phyloP scores from a whole-genome alignment of 2,888 invertebrate species.

The Chelonus formosanus region DNA sequence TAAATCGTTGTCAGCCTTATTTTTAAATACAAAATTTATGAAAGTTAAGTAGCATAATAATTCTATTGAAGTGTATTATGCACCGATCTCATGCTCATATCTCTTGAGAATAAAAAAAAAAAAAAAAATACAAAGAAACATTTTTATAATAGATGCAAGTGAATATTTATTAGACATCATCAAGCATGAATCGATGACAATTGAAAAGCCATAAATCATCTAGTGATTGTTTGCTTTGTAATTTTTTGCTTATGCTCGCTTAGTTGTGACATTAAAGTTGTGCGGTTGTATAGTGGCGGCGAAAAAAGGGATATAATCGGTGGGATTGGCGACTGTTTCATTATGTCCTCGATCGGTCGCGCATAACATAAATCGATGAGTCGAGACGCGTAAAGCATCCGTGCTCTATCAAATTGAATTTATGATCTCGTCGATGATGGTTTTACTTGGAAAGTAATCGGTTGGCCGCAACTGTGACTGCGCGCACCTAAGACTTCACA shows the following conservation, averaged over 20 bases:
- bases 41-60: too few relatives aligned
- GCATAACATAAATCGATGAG: slow-evolving; percentile 36
- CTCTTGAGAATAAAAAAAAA: not conserved
- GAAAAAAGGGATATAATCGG: slow-evolving; percentile 10
- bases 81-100: not conserved
- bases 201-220: slow-evolving; percentile 27
- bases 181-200: slow-evolving; percentile 17
- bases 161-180: slow-evolving; percentile 18
- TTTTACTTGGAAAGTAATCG: slow-evolving; percentile 42
- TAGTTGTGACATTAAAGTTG: slow-evolving; percentile 8
- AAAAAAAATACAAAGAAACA: not conserved
- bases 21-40: too few relatives aligned
- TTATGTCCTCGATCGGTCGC: slow-evolving; percentile 33
- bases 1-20: not conserved
- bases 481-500: slow-evolving; percentile 16
- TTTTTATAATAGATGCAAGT: not conserved
- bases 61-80: slow-evolving; percentile 1
- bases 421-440: slow-evolving; percentile 42
- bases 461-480: slow-evolving; percentile 33
- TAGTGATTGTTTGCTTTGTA: slow-evolving; percentile 1
- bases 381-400: slow-evolving; percentile 42
- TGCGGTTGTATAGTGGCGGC: not conserved
- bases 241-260: slow-evolving; percentile 4
- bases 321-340: slow-evolving; percentile 25
- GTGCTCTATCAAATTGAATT: slow-evolving; percentile 46